These are phyloP conservation scores for Dryas iulia DNA, from an alignment of 1,140 invertebrate genomes.

Conservation along the genomic window DNA sequence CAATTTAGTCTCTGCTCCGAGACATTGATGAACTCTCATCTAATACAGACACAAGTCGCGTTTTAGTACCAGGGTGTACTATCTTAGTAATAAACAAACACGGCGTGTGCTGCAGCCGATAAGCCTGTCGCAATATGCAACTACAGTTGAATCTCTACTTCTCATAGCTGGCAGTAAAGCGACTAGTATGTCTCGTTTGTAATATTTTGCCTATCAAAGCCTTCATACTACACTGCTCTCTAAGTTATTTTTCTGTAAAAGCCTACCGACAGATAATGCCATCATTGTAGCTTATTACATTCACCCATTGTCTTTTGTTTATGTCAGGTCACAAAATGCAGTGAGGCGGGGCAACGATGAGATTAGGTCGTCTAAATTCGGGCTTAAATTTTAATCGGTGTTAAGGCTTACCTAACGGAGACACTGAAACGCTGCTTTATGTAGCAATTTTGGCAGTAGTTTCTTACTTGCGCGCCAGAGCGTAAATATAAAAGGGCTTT, in stretches of 20 bases:
- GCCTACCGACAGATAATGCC: slow-evolving; percentile 37
- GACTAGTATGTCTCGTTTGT: not conserved
- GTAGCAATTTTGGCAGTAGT: slow-evolving; percentile 57
- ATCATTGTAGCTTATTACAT: slow-evolving; percentile 54
- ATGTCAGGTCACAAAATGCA: slow-evolving; percentile 69
- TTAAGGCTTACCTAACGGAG: slow-evolving; percentile 64
- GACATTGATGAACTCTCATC: slow-evolving; percentile 21
- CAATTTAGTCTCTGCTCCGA: not conserved
- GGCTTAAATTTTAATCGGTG: slow-evolving; percentile 76
- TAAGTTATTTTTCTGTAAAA: not conserved
- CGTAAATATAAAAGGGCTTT: slow-evolving; percentile 23
- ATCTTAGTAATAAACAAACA: slow-evolving; percentile 62
- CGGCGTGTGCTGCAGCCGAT: slow-evolving; percentile 65
- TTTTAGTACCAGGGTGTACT: slow-evolving; percentile 11
- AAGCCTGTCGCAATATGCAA: slow-evolving; percentile 50
- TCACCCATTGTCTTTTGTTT: slow-evolving; percentile 63
- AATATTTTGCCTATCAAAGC: not conserved
- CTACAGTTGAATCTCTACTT: slow-evolving; percentile 34
- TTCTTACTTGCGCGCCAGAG: slow-evolving; percentile 49
- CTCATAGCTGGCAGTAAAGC: not conserved
- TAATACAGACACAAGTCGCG: slow-evolving; percentile 28
- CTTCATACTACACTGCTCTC: slow-evolving; percentile 4
- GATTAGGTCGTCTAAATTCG: slow-evolving; percentile 75
- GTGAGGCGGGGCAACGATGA: slow-evolving; percentile 60
- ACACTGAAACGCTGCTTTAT: slow-evolving; percentile 54